Percentiles rank a stretch among this genome's conserved stretches.
These are phyloP conservation scores for Epinephelus moara DNA, from an alignment of 2,113 vertebrate genomes.

Conservation along the genomic window DNA sequence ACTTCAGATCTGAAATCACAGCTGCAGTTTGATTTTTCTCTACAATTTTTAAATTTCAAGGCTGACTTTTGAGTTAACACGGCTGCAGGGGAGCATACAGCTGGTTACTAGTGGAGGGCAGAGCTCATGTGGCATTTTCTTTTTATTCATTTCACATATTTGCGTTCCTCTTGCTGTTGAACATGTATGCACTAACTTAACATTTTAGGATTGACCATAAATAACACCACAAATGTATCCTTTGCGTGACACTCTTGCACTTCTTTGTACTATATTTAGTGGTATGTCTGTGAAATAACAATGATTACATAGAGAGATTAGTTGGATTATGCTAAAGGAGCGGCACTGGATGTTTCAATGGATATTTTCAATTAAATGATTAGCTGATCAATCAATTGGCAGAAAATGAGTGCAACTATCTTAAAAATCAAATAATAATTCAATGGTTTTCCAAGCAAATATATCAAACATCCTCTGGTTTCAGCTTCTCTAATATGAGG, in stretches of 20 bases:
- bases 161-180: not conserved
- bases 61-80: not conserved
- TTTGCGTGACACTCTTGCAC: not conserved
- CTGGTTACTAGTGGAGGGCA: not conserved
- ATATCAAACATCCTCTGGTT: not conserved
- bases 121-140: not conserved
- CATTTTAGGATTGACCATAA: too few relatives aligned
- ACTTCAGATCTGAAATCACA: slow-evolving; percentile 20
- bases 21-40: slow-evolving; percentile 13
- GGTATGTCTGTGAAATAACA: too few relatives aligned
- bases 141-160: not conserved
- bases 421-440: not conserved
- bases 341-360: not conserved
- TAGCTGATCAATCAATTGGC: not conserved
- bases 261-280: not conserved
- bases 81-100: not conserved
- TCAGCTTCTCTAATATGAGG: not conserved
- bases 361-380: too few relatives aligned
- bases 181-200: not conserved
- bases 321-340: not conserved
- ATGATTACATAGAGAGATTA: not conserved
- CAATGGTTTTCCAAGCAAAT: not conserved
- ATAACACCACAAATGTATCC: not conserved
- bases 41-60: not conserved
- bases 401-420: not conserved